Evolutionary conservation across 2,888 invertebrate species (phyloP).

Genomic region (Drosophila greeni): DNA sequence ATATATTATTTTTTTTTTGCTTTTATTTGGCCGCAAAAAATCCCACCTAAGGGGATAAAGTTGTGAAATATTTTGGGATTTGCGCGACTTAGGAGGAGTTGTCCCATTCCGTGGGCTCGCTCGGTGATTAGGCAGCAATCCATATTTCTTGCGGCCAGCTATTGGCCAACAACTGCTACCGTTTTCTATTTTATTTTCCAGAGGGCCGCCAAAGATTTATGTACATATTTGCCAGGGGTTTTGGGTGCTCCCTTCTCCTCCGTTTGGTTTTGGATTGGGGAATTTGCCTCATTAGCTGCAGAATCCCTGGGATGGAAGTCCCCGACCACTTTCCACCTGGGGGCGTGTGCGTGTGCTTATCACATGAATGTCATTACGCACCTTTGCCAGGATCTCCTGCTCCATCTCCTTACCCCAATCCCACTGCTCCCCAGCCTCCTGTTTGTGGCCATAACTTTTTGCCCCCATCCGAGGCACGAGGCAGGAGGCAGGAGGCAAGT

Average conservation of each 20-base stretch:
- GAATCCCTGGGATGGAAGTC: slow-evolving; percentile 31
- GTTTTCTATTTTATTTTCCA: slow-evolving; percentile 35
- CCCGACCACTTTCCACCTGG: slow-evolving; percentile 38
- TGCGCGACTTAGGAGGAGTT: slow-evolving; percentile 65
- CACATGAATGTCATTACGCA: slow-evolving; percentile 72
- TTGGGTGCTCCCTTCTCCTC: neutral
- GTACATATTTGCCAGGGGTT: slow-evolving; percentile 58
- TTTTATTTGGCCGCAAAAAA: slow-evolving; percentile 60
- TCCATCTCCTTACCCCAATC: neutral
- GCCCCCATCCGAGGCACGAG: slow-evolving; percentile 15
- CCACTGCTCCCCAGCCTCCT: slow-evolving; percentile 6
- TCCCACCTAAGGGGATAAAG: slow-evolving; percentile 74
- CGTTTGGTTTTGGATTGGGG: slow-evolving; percentile 24
- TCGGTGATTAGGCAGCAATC: slow-evolving; percentile 72
- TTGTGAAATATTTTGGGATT: slow-evolving; percentile 76
- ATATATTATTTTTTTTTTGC: slow-evolving; percentile 24
- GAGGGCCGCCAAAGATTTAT: slow-evolving; percentile 61
- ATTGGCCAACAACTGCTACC: slow-evolving; percentile 54
- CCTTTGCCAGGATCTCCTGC: slow-evolving; percentile 41
- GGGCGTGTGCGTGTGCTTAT: slow-evolving; percentile 72
- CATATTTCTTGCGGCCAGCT: slow-evolving; percentile 56
- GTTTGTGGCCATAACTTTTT: slow-evolving; percentile 58
- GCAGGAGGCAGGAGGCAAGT: slow-evolving; percentile 25
- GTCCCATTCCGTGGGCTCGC: slow-evolving; percentile 26
- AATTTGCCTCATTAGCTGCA: slow-evolving; percentile 69